phyloP scores from a whole-genome alignment of 1,140 invertebrate genomes.

The Caerostris darwini region DNA sequence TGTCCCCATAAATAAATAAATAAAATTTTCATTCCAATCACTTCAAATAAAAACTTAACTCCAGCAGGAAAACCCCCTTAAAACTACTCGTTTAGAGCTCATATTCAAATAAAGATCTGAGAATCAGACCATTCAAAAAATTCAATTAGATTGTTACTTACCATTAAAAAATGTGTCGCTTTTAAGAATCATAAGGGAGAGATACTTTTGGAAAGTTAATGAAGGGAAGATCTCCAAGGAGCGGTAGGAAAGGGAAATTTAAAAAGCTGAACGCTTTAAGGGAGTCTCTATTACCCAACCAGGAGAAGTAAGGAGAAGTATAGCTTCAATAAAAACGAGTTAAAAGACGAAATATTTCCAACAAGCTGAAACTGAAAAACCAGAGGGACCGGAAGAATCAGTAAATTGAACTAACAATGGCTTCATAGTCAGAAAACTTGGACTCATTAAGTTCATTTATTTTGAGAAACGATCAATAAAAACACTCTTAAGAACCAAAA shows the following conservation, averaged over 20 bases:
- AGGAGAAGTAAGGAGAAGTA: conserved; percentile 25
- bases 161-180: conserved; percentile 34
- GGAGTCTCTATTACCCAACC: conserved; percentile 35
- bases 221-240: not conserved
- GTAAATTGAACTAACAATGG: conserved; percentile 63
- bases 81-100: not conserved
- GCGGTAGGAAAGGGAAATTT: not conserved
- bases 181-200: conserved; percentile 27
- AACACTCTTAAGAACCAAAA: conserved; percentile 44
- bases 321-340: conserved; percentile 57
- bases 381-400: conserved; percentile 20
- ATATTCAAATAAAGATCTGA: conserved; percentile 47
- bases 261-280: conserved; percentile 36
- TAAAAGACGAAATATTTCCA: conserved; percentile 33
- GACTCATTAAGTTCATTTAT: conserved; percentile 68
- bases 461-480: conserved; percentile 64
- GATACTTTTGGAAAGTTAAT: conserved; percentile 44
- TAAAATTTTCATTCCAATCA: no score
- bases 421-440: conserved; percentile 37
- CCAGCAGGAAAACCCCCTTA: not conserved
- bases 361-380: conserved; percentile 39
- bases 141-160: conserved; percentile 53
- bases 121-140: conserved; percentile 28
- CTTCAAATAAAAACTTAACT: not conserved
- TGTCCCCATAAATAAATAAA: no score